Conservation (phyloP, 2,797 vertebrate species). For the Coluber constrictor region DNA sequence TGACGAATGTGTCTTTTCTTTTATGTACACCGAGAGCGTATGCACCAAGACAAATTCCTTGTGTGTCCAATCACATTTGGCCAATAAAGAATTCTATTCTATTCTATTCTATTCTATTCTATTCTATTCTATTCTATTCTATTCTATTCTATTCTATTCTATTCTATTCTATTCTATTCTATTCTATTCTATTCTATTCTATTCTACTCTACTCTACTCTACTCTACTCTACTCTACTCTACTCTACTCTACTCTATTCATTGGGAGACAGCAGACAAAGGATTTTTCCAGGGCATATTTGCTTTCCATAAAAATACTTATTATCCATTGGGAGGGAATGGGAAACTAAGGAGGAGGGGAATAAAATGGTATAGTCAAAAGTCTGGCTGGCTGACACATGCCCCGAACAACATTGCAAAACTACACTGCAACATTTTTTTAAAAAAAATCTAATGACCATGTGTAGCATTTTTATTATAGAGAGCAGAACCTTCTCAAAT, state of each 20-base stretch:
- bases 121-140: too few relatives aligned
- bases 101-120: too few relatives aligned
- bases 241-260: background rate
- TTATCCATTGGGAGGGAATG: background rate
- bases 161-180: background rate
- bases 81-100: too few relatives aligned
- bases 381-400: background rate
- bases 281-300: background rate
- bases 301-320: background rate
- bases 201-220: too few relatives aligned
- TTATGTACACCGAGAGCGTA: too few relatives aligned
- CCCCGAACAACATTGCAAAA: background rate
- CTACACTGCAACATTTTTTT: background rate
- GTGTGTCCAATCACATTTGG: too few relatives aligned
- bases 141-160: too few relatives aligned
- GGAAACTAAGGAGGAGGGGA: background rate
- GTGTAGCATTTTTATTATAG: conserved; percentile 35
- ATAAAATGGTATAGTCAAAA: background rate
- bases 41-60: too few relatives aligned
- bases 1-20: too few relatives aligned
- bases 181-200: background rate
- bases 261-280: background rate
- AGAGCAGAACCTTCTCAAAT: conserved; percentile 44
- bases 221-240: too few relatives aligned
- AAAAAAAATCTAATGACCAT: background rate